Evolutionary conservation across 2,888 invertebrate species (phyloP).

Genomic region (Choreutis nemorana): DNA sequence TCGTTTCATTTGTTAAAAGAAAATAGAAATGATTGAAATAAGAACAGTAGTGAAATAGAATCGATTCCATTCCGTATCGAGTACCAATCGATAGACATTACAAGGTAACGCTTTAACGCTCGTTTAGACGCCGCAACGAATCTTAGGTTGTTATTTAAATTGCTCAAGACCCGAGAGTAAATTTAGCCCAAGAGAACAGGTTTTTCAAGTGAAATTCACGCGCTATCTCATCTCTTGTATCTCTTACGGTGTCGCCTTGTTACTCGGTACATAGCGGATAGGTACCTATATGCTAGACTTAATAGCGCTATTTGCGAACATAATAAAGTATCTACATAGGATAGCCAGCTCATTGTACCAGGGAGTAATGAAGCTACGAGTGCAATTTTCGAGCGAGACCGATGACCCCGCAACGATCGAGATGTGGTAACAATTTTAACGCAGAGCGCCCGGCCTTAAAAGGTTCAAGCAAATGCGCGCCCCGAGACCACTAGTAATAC

Average conservation of each 20-base stretch:
- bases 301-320: slow-evolving; percentile 23
- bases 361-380: slow-evolving; percentile 35
- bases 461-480: slow-evolving; percentile 36
- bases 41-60: slow-evolving; percentile 22
- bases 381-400: slow-evolving; percentile 33
- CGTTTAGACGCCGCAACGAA: slow-evolving; percentile 32
- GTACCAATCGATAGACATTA: slow-evolving; percentile 27
- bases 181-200: slow-evolving; percentile 34
- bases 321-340: slow-evolving; percentile 21
- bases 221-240: slow-evolving; percentile 27
- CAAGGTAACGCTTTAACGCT: slow-evolving; percentile 34
- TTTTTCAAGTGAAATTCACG: slow-evolving; percentile 33
- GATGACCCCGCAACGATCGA: slow-evolving; percentile 17
- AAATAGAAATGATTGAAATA: slow-evolving; percentile 18
- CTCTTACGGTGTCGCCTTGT: slow-evolving; percentile 11
- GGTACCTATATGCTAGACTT: slow-evolving; percentile 21
- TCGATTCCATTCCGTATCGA: slow-evolving; percentile 18
- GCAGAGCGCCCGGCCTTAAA: slow-evolving; percentile 24
- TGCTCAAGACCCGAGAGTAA: slow-evolving; percentile 31
- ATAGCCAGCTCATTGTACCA: slow-evolving; percentile 29
- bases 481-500: slow-evolving; percentile 35
- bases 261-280: slow-evolving; percentile 25
- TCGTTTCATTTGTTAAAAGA: no score
- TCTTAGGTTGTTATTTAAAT: slow-evolving; percentile 43
- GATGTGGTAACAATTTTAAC: slow-evolving; percentile 10